Evolutionary conservation across 2,113 vertebrate genomes (phyloP), one percentile per base, ranked within the genome.

Genomic region (Sturnira hondurensis): DNA sequence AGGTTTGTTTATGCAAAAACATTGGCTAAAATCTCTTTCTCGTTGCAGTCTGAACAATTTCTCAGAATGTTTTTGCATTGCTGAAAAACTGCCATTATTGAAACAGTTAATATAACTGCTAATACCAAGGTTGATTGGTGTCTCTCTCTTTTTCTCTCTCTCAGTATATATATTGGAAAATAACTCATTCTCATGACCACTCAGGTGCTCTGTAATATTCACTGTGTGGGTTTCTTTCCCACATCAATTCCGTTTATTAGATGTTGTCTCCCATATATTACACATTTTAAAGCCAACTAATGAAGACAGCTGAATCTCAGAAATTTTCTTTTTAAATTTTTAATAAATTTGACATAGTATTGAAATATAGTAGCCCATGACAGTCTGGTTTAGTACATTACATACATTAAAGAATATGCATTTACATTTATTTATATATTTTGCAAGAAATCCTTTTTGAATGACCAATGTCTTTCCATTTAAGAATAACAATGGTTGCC

Each of bases 31-130:
- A 98, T 96, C 96, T 98, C 97, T 98, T 43, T 97, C 97, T 98
- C 96, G 90, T 98, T 98, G 63, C 97, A 96, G 95, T 98, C 91
- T 98, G 97, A 98, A 97, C 98, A 97, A 98, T 98, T 98, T 98
- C 97, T 98, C 97, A 98, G 97, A 98, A 98, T 98, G 97, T 68
- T 98, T 95, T 97, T 98, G 36, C 90, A 96, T 98, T 98, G 97
- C 93, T 83, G 76, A 97, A 47, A 81, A 98, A 71, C 97, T 98
- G 97, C 93, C 24, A 0, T 97, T 97, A 98, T 97, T 97, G 96
- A 97, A 97, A 97, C 96, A 97, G 81, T 95, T 92, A 95, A 76
- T 96, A 56, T 93, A 97, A 98, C 76, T 96, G 91, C 92, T 98
- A 73, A 73, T 73, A 43, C 38, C 70, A 73, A 73, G 56, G 22